Conservation (phyloP, 2,888 invertebrate genomes). For the Crematogaster levior region DNA sequence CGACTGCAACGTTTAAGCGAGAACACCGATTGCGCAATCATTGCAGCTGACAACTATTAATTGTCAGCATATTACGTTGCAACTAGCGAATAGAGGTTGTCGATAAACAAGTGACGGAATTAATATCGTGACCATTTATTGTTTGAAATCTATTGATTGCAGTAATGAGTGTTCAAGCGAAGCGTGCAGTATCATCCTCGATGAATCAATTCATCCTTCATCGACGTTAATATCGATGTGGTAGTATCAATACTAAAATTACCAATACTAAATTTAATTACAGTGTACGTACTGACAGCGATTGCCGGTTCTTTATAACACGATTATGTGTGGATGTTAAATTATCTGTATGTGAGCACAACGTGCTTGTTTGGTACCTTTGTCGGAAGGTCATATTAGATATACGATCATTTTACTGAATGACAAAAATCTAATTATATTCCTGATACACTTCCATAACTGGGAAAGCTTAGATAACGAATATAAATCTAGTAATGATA, state of each 20-base stretch:
- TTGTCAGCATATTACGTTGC: conserved; percentile 37
- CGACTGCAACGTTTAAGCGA: conserved; percentile 13
- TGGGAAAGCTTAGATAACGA: not conserved
- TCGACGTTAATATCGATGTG: not conserved
- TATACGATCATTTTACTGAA: not conserved
- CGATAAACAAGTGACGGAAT: conserved; percentile 41
- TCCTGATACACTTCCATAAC: not conserved
- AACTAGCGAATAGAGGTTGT: conserved; percentile 34
- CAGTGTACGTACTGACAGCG: not conserved
- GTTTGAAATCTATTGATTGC: conserved; percentile 47
- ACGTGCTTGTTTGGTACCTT: not conserved
- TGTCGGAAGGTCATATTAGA: not conserved
- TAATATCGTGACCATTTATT: conserved; percentile 43
- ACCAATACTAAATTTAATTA: conserved; percentile 20
- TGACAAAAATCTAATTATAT: not conserved
- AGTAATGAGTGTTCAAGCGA: conserved; percentile 27
- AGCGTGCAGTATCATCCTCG: conserved; percentile 2
- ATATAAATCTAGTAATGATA: not conserved
- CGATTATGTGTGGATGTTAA: not conserved
- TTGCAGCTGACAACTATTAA: conserved; percentile 29
- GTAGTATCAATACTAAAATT: not conserved
- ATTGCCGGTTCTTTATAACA: conserved; percentile 2
- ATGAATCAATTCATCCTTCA: conserved; percentile 39
- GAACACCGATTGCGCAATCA: conserved; percentile 28
- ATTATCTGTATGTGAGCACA: not conserved